Evolutionary conservation across 2,888 invertebrate species (phyloP).

Genomic region (Hymenopus coronatus): DNA sequence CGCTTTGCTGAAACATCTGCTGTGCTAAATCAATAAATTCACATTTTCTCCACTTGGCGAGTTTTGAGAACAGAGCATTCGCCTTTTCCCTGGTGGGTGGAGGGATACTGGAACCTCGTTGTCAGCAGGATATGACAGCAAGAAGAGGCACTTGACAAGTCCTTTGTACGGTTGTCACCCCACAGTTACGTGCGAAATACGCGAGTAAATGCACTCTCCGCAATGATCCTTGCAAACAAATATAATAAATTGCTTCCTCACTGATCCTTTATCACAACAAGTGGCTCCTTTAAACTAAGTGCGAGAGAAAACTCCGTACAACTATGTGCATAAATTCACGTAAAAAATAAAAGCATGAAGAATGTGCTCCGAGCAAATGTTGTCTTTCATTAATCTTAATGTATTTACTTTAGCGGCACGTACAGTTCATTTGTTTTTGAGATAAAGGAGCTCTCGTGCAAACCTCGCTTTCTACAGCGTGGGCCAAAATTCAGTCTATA

Average conservation of each 20-base stretch:
- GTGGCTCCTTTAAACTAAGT: not conserved
- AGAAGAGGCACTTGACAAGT: not conserved
- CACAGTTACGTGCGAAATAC: not conserved
- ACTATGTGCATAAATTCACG: not conserved
- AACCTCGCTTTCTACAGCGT: not conserved
- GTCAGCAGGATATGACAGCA: not conserved
- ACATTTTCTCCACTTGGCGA: conserved; percentile 12
- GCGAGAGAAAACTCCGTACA: not conserved
- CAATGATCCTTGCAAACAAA: not conserved
- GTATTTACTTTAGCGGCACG: not conserved
- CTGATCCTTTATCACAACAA: not conserved
- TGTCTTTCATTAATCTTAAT: not conserved
- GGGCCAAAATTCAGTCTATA: not conserved
- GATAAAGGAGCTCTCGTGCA: not conserved
- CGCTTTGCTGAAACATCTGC: not conserved
- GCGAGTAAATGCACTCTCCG: not conserved
- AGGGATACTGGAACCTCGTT: not conserved
- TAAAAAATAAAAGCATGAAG: not conserved
- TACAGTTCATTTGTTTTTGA: not conserved
- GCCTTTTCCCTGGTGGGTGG: not conserved
- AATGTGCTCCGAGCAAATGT: not conserved
- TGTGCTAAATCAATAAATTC: conserved; percentile 17
- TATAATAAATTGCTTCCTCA: not conserved
- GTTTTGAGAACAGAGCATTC: not conserved
- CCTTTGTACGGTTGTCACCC: not conserved